Percentiles rank a stretch among this genome's conserved stretches.
These are phyloP conservation scores for Scopus umbretta DNA, from an alignment of 2,113 vertebrate species.

Conservation along the genomic window DNA sequence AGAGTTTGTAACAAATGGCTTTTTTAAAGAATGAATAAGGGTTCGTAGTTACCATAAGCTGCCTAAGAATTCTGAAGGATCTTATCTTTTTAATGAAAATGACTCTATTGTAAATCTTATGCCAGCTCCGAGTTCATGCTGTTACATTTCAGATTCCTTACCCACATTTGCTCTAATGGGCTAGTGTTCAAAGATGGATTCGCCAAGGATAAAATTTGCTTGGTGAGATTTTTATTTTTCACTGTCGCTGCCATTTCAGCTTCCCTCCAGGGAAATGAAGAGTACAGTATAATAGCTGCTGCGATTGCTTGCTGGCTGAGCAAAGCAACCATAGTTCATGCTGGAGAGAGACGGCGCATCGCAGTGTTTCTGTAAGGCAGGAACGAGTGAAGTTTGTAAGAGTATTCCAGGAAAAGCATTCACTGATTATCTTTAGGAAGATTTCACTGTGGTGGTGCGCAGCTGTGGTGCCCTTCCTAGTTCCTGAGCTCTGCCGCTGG, in stretches of 20 bases:
- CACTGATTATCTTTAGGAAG: not conserved
- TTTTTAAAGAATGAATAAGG: slow-evolving; percentile 2
- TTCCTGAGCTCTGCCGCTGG: not conserved
- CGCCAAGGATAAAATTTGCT: not conserved
- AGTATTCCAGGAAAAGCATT: not conserved
- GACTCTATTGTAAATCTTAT: not conserved
- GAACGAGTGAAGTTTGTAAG: not conserved
- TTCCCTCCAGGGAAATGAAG: not conserved
- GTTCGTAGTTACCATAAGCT: slow-evolving; percentile 35
- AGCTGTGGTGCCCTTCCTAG: not conserved
- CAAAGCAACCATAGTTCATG: not conserved
- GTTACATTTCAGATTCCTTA: not conserved
- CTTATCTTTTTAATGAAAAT: slow-evolving; percentile 70
- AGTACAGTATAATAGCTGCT: not conserved
- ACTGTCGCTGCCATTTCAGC: not conserved
- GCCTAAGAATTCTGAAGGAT: slow-evolving; percentile 47
- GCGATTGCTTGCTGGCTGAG: not conserved
- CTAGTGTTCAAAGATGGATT: not conserved
- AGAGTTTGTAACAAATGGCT: slow-evolving; percentile 15
- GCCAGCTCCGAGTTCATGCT: not conserved
- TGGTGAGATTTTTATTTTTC: not conserved
- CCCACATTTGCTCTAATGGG: not conserved
- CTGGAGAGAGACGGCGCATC: not conserved
- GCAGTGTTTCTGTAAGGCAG: not conserved
- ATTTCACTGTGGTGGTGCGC: not conserved